A percentile compares a stretch with the other conserved stretches of the same genome.
phyloP scores from a whole-genome alignment of 2,888 invertebrate genomes.

The Hymenopus coronatus region DNA sequence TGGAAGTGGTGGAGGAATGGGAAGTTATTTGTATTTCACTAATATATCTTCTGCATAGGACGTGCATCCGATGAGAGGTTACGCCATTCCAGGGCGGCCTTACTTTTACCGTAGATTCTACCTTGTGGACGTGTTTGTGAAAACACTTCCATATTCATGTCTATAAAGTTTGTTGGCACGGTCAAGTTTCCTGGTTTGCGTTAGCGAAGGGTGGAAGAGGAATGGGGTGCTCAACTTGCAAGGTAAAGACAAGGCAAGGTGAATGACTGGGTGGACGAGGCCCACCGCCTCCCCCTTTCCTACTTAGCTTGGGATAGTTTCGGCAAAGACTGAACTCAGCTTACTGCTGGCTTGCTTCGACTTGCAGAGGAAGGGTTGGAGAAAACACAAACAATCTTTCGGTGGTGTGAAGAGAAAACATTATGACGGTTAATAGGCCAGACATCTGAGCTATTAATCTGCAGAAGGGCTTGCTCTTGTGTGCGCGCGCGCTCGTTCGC shows the following conservation, averaged over 20 bases:
- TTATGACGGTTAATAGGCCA: slow-evolving; percentile 11
- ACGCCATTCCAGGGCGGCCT: background rate
- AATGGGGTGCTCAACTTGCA: slow-evolving; percentile 4
- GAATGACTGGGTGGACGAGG: background rate
- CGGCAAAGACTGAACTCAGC: background rate
- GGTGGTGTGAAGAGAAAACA: slow-evolving; percentile 17
- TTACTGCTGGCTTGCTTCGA: background rate
- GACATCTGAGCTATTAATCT: slow-evolving; percentile 20
- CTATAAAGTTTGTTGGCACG: slow-evolving; percentile 18
- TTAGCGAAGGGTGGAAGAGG: background rate
- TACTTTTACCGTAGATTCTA: background rate
- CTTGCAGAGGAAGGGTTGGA: background rate
- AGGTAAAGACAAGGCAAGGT: slow-evolving; percentile 16
- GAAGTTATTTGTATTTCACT: background rate
- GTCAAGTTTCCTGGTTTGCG: slow-evolving; percentile 1
- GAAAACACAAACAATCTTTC: slow-evolving; percentile 20
- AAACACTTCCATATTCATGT: slow-evolving; percentile 21
- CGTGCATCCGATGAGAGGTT: background rate
- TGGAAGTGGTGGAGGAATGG: background rate
- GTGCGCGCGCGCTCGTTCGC: background rate
- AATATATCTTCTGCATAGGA: background rate
- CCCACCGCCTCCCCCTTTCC: background rate
- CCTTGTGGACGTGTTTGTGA: slow-evolving; percentile 13
- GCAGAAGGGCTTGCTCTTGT: background rate
- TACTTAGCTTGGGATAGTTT: background rate